Conservation (phyloP, 2,797 vertebrate genomes). For the Centroberyx gerrardi region DNA sequence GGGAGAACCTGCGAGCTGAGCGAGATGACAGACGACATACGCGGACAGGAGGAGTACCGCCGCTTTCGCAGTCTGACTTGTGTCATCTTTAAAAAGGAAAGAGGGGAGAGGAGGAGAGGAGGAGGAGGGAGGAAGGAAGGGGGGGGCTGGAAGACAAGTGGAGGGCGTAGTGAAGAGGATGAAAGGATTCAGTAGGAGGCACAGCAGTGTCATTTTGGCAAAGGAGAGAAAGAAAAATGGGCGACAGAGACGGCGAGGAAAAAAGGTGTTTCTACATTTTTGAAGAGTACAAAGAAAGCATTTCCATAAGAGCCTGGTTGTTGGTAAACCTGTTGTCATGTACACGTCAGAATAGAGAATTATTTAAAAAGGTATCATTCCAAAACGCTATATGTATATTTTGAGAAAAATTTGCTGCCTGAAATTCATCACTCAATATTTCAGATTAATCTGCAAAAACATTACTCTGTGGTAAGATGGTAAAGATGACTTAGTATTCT, state of each 20-base stretch:
- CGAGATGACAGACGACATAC: constrained; percentile 51
- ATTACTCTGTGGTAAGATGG: too few species aligned
- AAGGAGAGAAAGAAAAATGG: constrained; percentile 47
- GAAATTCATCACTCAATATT: too few species aligned
- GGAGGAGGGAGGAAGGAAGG: constrained; percentile 41
- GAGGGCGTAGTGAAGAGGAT: constrained; percentile 68
- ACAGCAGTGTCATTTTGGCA: constrained; percentile 46
- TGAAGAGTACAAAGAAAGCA: constrained; percentile 24
- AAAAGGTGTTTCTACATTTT: constrained; percentile 33
- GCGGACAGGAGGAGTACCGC: constrained; percentile 33
- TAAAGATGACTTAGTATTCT: too few species aligned
- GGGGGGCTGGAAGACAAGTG: constrained; percentile 70
- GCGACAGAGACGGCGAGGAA: constrained; percentile 20
- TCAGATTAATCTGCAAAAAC: too few species aligned
- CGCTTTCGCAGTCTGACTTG: constrained; percentile 52
- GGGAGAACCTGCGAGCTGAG: constrained; percentile 54
- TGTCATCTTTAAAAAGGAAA: constrained; percentile 62
- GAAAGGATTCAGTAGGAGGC: constrained; percentile 76
- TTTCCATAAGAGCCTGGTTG: constrained; percentile 1
- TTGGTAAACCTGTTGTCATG: constrained; percentile 1
- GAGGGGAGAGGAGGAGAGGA: constrained; percentile 27
- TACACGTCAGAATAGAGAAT: not conserved
- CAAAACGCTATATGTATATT: too few species aligned
- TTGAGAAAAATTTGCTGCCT: too few species aligned
- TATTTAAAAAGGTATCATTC: not conserved